These are phyloP conservation scores for Neosilurus mollespiculum DNA, from an alignment of 2,797 vertebrate genomes.

Conservation along the genomic window DNA sequence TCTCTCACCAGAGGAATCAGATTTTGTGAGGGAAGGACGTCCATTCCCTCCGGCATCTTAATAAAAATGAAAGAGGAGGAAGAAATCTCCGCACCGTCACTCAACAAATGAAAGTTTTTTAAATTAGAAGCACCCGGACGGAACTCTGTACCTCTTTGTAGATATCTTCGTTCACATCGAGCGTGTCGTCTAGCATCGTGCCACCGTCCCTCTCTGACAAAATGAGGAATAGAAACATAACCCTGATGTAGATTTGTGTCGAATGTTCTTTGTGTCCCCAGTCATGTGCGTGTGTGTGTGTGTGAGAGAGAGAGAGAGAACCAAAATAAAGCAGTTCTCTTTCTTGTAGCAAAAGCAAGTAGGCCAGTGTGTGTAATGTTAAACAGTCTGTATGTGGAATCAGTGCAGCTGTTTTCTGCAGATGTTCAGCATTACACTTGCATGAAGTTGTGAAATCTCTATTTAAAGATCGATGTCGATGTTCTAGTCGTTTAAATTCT, in stretches of 20 bases:
- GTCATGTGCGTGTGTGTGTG: constrained; percentile 22
- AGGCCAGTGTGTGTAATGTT: constrained; percentile 32
- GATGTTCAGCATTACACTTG: constrained; percentile 46
- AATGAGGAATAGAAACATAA: not conserved
- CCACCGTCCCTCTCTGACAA: no score
- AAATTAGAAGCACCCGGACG: no score
- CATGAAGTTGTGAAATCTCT: constrained; percentile 54
- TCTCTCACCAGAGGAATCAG: not conserved
- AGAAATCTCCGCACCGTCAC: not conserved
- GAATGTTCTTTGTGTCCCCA: constrained; percentile 27
- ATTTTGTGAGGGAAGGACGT: no score
- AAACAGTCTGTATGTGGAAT: constrained; percentile 26
- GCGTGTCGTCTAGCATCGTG: not conserved
- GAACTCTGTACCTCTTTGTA: no score
- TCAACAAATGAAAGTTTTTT: no score
- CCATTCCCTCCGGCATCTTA: not conserved
- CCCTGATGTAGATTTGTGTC: constrained; percentile 17
- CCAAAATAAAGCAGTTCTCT: no score
- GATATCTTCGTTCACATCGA: not conserved
- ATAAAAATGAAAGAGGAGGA: not conserved
- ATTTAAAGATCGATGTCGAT: constrained; percentile 48
- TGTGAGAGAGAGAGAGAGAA: no score
- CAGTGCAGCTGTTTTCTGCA: constrained; percentile 12
- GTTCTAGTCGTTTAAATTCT: constrained; percentile 56
- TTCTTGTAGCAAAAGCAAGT: constrained; percentile 27